phyloP scores from a whole-genome alignment of 1,140 invertebrate genomes.

The Leucophenga varia region DNA sequence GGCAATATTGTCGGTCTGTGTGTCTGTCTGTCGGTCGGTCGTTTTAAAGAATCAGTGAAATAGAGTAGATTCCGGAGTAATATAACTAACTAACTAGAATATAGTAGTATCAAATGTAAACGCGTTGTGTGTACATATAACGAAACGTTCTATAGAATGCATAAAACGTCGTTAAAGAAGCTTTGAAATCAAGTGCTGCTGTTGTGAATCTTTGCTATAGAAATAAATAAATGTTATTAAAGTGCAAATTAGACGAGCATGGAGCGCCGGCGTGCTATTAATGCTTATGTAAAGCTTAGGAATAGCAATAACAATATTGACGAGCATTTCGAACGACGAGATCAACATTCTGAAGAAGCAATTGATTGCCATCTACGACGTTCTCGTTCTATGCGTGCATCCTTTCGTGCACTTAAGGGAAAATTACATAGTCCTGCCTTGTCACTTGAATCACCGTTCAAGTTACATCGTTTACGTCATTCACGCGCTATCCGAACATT shows the following conservation, averaged over 20 bases:
- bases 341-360: slow-evolving; percentile 14
- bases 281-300: slow-evolving; percentile 39
- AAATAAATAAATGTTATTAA: slow-evolving; percentile 6
- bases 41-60: no score
- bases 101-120: no score
- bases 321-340: slow-evolving; percentile 19
- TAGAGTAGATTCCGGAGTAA: no score
- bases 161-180: no score
- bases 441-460: slow-evolving; percentile 42
- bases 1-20: no score
- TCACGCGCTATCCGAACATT: slow-evolving; percentile 24
- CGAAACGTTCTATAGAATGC: no score
- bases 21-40: no score
- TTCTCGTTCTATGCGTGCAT: slow-evolving; percentile 71
- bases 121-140: no score
- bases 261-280: slow-evolving; percentile 41
- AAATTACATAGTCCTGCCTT: slow-evolving; percentile 41
- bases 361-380: slow-evolving; percentile 59
- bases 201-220: no score
- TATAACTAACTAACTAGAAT: no score
- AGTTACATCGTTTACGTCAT: slow-evolving; percentile 42
- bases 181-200: no score
- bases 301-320: slow-evolving; percentile 31
- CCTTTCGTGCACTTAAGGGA: slow-evolving; percentile 64
- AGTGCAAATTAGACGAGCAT: slow-evolving; percentile 17